Percentiles rank a stretch among this genome's conserved stretches.
Conservation (phyloP, 1,140 invertebrate species). For the Apocrypta bakeri region DNA sequence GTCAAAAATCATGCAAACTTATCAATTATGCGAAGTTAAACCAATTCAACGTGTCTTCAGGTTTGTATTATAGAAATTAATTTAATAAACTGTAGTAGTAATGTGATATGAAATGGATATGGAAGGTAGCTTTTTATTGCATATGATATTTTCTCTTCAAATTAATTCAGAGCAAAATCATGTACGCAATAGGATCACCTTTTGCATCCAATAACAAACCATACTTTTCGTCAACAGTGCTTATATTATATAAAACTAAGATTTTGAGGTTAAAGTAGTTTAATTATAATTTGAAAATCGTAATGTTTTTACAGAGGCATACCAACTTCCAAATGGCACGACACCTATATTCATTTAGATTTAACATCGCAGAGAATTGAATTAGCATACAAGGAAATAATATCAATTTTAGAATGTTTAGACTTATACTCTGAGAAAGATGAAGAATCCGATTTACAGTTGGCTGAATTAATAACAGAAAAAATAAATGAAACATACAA, state of each 20-base stretch:
- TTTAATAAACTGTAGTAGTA: neutral
- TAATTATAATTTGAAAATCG: constrained; percentile 21
- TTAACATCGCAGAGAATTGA: constrained; percentile 67
- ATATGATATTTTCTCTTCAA: no score
- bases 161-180: no score
- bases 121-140: no score
- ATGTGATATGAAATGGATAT: no score
- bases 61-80: constrained; percentile 52
- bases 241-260: no score
- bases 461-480: constrained; percentile 52
- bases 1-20: constrained; percentile 56
- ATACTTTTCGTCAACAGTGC: no score
- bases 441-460: constrained; percentile 49
- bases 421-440: constrained; percentile 55
- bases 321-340: constrained; percentile 63
- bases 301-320: constrained; percentile 53
- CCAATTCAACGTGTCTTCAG: constrained; percentile 56
- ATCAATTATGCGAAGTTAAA: constrained; percentile 57
- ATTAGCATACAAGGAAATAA: constrained; percentile 60
- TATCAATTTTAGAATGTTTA: constrained; percentile 62
- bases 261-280: no score
- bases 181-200: no score
- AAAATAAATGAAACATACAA: constrained; percentile 64
- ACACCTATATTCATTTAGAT: constrained; percentile 67
- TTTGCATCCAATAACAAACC: no score